A percentile compares a stretch with the other conserved stretches of the same genome.
Conservation (phyloP, 2,888 invertebrate genomes). For the Orthonevra nobilis region DNA sequence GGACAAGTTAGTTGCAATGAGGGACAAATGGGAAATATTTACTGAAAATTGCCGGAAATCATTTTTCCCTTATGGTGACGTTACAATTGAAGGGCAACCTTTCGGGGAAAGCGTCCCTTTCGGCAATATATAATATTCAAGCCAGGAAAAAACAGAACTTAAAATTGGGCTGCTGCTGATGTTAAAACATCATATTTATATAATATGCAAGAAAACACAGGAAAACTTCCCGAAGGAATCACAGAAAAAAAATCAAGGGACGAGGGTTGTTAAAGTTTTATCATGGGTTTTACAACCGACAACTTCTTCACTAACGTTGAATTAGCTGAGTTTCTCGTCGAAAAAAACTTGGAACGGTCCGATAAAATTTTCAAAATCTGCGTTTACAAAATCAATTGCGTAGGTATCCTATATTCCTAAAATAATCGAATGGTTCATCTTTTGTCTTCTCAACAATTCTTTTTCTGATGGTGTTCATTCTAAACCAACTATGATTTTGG, state of each 20-base stretch:
- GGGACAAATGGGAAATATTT: neutral
- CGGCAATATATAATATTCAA: too few relatives aligned
- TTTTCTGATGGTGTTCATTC: too few relatives aligned
- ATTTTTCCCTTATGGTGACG: neutral
- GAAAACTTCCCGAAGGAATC: neutral
- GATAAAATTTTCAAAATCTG: too few relatives aligned
- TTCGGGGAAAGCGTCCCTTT: too few relatives aligned
- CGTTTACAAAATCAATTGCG: too few relatives aligned
- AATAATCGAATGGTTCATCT: too few relatives aligned
- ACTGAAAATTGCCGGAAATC: neutral
- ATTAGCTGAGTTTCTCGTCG: neutral
- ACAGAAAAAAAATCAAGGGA: too few relatives aligned
- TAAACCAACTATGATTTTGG: neutral
- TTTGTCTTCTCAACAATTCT: too few relatives aligned
- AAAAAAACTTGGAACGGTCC: neutral
- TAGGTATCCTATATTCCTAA: too few relatives aligned
- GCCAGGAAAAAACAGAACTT: too few relatives aligned
- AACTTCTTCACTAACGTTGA: conserved; percentile 1
- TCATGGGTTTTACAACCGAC: neutral
- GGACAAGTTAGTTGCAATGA: neutral
- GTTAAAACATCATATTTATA: too few relatives aligned
- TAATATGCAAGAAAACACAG: neutral
- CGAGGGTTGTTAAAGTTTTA: neutral
- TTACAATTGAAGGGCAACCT: neutral
- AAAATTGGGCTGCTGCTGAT: too few relatives aligned